Evolutionary conservation across 1,140 invertebrate genomes (phyloP), one percentile per base, ranked within the genome.

Genomic region (Zaprionus capensis): DNA sequence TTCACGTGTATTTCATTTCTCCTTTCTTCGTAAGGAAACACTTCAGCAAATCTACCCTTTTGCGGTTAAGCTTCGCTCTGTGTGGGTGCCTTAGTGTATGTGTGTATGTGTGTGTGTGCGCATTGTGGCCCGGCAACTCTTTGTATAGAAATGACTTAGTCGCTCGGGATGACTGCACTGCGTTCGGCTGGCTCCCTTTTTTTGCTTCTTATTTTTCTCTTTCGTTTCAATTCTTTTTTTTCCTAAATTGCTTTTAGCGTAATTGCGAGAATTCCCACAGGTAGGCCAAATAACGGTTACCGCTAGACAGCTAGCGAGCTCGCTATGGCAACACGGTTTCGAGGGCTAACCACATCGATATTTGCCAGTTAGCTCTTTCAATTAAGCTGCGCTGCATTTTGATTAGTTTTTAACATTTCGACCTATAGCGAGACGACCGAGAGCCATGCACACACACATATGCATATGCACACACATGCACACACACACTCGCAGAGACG

Each of bases 171-270:
- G 56, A 49, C 65, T 78, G 41, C 41, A 65, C 59, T 36, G 46
- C 57, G 38, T 22, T 36, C 56, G 55, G 31, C 41, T 74, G 28
- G 34, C 46, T 62, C 53, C 24, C 20, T 63, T 59, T 73, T 65
- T 51, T 65, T 68, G 7, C 26, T 46, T 49, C 36, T 24, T 67
- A 38, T 57, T 31, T 66, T 57, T 56, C 22, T 41, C 24, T 49
- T 68, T 53, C 49, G 46, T 56, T 59, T 58, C 46, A 20, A 36
- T 51, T 41, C 49, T 67, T 57, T 64, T 69, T 55, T 56, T 58
- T 74, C 56, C 56, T 64, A 68, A 90, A 90, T 91, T 90, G 85
- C 85, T 90, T 90, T 90, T 90, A 90, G 73, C 82, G 82, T 90
- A 90, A 90, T 90, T 90, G 85, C 86, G 34, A 82, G 73, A 51